Evolutionary conservation across 1,140 invertebrate species (phyloP), one percentile per base, ranked within the genome.

Genomic region (Trachymyrmex septentrionalis): DNA sequence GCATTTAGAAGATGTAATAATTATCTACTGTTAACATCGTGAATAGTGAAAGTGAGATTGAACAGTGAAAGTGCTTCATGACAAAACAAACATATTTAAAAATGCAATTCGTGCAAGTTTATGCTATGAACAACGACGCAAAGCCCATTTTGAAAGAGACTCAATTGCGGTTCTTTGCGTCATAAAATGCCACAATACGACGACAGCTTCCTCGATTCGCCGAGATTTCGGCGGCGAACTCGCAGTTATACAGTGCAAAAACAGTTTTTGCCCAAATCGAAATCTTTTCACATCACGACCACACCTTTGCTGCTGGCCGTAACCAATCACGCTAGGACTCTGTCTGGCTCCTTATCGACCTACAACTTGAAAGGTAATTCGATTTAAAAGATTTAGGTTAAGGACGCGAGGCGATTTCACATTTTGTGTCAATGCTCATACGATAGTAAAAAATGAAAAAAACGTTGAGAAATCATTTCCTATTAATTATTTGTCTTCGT

Each of bases 181-280:
- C 71, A 55, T 73, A 92, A 90, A 81, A 95, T 95, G 95, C 94
- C 95, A 63, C 94, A 95, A 57, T 95, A 95, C 93, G 95, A 95
- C 91, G 95, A 95, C 61, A 93, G 92, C 16, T 95, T 95, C 77
- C 92, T 95, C 34, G 92, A 95, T 72, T 95, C 94, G 85, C 94
- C 94, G 76, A 87, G 94, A 59, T 95, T 95, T 87, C 92, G 94
- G 67, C 93, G 94, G 63, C 94, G 95, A n/a, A 93, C 93, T n/a
- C 94, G 93, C 57, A 95, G 94, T 81, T 95, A 95, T 85, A 93
- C 94, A 78, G 92, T 95, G 85, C 93, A 95, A 64, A 95, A 95
- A 90, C 92, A 92, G 75, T 86, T 91, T 81, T 91, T 93, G 57
- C 92, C 92, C n/a, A 95, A 94, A 90, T 94, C 94, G 71, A 93